These are phyloP conservation scores for Achlya flavicornis DNA, from an alignment of 2,888 invertebrate species.

Conservation along the genomic window DNA sequence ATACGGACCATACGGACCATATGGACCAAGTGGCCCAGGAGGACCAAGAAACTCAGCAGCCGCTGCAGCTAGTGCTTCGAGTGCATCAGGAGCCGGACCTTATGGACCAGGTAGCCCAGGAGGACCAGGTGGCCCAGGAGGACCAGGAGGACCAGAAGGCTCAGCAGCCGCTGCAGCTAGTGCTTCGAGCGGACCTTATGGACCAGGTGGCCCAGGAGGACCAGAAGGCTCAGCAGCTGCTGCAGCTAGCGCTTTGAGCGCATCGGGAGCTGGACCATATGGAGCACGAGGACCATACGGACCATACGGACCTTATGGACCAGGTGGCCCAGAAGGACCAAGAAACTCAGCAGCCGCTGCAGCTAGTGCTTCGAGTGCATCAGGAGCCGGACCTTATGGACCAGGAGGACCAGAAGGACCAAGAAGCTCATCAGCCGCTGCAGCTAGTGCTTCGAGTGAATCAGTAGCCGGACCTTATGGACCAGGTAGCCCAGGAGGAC, in stretches of 20 bases:
- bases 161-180: conserved; percentile 16
- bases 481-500: conserved; percentile 9
- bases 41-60: too few species aligned
- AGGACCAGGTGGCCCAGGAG: neutral
- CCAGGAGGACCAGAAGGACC: conserved; percentile 14
- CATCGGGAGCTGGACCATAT: neutral
- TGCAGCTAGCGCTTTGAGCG: conserved; percentile 4
- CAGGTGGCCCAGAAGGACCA: neutral
- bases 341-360: too few species aligned
- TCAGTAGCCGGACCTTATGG: conserved; percentile 13
- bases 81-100: too few species aligned
- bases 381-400: neutral
- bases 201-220: conserved; percentile 1
- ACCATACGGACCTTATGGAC: neutral
- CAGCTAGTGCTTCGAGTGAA: conserved; percentile 9
- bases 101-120: conserved; percentile 14
- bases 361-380: too few species aligned
- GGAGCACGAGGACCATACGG: neutral
- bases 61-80: too few species aligned
- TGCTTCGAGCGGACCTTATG: conserved; percentile 8
- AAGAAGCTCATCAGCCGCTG: conserved; percentile 17
- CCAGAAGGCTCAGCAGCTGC: conserved; percentile 13
- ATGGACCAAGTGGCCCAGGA: conserved; percentile 13
- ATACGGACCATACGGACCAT: conserved; percentile 6
- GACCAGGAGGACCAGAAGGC: neutral